Evolutionary conservation across 1,140 invertebrate species (phyloP).

Genomic region (Trinorchestia longiramus): DNA sequence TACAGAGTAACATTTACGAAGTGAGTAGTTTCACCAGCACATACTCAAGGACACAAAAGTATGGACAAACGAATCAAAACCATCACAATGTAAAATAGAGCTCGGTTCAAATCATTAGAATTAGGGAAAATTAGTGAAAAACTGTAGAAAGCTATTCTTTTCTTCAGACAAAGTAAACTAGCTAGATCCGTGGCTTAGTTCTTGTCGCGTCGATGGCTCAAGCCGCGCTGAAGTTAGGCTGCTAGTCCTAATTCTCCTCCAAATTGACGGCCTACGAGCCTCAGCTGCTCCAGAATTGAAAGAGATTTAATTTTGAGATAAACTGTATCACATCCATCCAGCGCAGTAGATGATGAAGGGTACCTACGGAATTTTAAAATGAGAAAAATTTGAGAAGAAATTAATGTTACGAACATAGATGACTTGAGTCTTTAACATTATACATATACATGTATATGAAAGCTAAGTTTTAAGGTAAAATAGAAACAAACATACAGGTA

Average conservation of each 20-base stretch:
- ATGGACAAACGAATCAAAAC: background rate
- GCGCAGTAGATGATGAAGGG: background rate
- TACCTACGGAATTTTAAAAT: background rate
- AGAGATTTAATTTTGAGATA: background rate
- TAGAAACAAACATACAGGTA: too few species aligned
- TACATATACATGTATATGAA: too few species aligned
- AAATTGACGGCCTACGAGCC: background rate
- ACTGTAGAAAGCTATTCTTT: too few species aligned
- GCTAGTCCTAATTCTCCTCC: background rate
- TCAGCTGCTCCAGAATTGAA: background rate
- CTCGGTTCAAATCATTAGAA: background rate
- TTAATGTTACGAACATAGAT: background rate
- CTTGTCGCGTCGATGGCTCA: background rate
- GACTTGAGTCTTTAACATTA: too few species aligned
- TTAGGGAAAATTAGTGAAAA: too few species aligned
- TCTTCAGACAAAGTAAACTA: too few species aligned
- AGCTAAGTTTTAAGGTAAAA: too few species aligned
- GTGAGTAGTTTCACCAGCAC: background rate
- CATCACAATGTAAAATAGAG: background rate
- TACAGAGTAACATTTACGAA: background rate
- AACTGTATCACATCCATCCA: background rate
- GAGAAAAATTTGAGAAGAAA: background rate
- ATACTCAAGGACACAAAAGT: background rate
- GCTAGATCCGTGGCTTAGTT: background rate
- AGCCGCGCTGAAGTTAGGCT: background rate